These are phyloP conservation scores for Neodontobutis hainanensis DNA, from an alignment of 2,113 vertebrate genomes.

Conservation along the genomic window DNA sequence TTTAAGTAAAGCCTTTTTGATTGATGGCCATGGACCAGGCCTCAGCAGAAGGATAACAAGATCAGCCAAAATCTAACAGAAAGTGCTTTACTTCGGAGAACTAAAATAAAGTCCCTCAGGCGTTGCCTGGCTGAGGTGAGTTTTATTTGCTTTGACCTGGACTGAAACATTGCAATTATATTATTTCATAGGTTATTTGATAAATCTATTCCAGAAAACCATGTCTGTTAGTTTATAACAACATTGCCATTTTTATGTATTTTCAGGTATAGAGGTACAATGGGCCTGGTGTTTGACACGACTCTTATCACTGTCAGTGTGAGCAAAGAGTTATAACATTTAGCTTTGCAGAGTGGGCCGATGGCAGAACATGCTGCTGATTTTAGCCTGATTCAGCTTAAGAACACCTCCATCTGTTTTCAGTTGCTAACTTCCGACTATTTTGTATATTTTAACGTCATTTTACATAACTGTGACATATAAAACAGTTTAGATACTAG, in stretches of 20 bases:
- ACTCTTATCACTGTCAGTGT: neutral
- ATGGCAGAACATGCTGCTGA: slow-evolving; percentile 43
- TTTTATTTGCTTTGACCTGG: slow-evolving; percentile 18
- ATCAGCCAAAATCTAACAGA: slow-evolving; percentile 3
- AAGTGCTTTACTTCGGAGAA: slow-evolving; percentile 7
- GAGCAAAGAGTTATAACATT: slow-evolving; percentile 44
- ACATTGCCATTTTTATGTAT: neutral
- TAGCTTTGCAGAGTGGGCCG: slow-evolving; percentile 51
- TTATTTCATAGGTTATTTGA: neutral
- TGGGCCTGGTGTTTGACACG: neutral
- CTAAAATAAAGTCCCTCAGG: slow-evolving; percentile 8
- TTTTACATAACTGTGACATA: too few relatives aligned
- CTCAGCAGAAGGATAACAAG: neutral
- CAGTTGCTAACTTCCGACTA: neutral
- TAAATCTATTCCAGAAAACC: neutral
- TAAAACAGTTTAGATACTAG: too few relatives aligned
- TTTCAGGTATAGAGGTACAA: neutral
- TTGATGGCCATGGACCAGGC: too few relatives aligned
- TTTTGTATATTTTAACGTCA: too few relatives aligned
- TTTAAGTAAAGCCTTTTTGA: too few relatives aligned
- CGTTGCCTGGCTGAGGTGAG: slow-evolving; percentile 14
- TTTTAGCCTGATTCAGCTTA: slow-evolving; percentile 50
- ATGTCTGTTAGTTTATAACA: neutral
- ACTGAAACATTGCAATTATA: neutral
- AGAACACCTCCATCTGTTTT: slow-evolving; percentile 58